Evolutionary conservation across 1,140 invertebrate genomes (phyloP).

Genomic region (Brachionus paranguensis): DNA sequence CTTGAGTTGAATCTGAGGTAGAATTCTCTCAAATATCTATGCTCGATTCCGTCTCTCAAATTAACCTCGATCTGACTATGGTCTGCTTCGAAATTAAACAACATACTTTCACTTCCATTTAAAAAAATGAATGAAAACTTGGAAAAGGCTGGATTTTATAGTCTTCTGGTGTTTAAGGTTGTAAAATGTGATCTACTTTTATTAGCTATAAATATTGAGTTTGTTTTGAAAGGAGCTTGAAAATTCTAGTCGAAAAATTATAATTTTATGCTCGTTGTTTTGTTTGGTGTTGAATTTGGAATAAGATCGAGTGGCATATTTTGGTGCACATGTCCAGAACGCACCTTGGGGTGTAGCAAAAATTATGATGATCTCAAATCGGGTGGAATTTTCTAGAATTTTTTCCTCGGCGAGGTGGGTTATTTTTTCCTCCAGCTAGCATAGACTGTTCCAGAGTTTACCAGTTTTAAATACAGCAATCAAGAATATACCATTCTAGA

Average conservation of each 20-base stretch:
- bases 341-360: neutral
- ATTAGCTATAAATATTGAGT: neutral
- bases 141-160: neutral
- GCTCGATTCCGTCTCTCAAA: neutral
- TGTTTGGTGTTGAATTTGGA: neutral
- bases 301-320: neutral
- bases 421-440: neutral
- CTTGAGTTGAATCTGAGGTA: neutral
- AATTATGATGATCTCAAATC: neutral
- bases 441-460: neutral
- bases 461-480: neutral
- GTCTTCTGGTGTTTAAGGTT: neutral
- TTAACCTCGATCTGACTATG: neutral
- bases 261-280: neutral
- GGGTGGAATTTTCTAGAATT: neutral
- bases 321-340: neutral
- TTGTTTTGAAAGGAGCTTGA: neutral
- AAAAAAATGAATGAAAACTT: neutral
- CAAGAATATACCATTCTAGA: too few species aligned
- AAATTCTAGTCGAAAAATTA: neutral
- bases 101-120: neutral
- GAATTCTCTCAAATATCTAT: neutral
- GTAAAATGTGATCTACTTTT: neutral
- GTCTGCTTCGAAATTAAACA: constrained; percentile 20
- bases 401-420: neutral